phyloP scores from a whole-genome alignment of 2,113 vertebrate genomes.

The rabbit (Oryctolagus cuniculus) region mOryCun1.1 NC_091447.1:12965501-12966000 shows the following conservation, averaged over 20 bases:
- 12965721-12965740: background rate
- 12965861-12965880: too few species aligned
- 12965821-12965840: too few species aligned
- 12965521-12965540: background rate
- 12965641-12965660: constrained; percentile 31
- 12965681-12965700: constrained; percentile 6
- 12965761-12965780: background rate
- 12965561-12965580: background rate
- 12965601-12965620: background rate
- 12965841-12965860: too few species aligned
- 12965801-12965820: constrained; percentile 21
- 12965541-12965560: background rate
- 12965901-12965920: too few species aligned
- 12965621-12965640: constrained; percentile 28
- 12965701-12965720: constrained; percentile 14
- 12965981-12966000: too few species aligned
- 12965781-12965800: background rate
- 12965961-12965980: too few species aligned
- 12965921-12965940: too few species aligned
- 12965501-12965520: background rate
- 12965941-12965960: too few species aligned
- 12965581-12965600: background rate
- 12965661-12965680: constrained; percentile 56
- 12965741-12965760: background rate
- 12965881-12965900: too few species aligned